Conservation (phyloP, 2,888 invertebrate genomes). For the Drosophila antonietae region DNA sequence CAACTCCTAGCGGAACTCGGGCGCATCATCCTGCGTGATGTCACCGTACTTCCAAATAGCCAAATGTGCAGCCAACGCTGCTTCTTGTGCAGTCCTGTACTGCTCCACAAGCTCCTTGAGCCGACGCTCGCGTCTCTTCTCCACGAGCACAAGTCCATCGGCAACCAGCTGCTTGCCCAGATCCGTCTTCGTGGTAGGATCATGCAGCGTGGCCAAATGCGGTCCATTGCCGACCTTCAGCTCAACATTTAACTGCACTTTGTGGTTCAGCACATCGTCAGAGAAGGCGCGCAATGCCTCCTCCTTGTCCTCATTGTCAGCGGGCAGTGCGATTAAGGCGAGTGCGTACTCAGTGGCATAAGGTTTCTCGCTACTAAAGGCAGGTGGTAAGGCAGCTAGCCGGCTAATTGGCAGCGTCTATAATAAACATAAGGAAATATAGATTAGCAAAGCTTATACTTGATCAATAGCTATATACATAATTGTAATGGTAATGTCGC, state of each 20-base stretch:
- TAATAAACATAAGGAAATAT: slow-evolving; percentile 19
- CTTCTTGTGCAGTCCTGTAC: slow-evolving; percentile 93
- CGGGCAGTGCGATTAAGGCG: slow-evolving; percentile 93
- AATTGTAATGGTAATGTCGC: slow-evolving; percentile 58
- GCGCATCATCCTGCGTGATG: slow-evolving; percentile 87
- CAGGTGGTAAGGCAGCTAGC: slow-evolving; percentile 93
- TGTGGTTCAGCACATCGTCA: slow-evolving; percentile 89
- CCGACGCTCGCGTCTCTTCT: slow-evolving; percentile 91
- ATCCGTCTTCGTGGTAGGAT: slow-evolving; percentile 82
- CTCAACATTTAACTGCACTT: slow-evolving; percentile 93
- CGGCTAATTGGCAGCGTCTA: slow-evolving; percentile 88
- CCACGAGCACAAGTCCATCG: slow-evolving; percentile 94
- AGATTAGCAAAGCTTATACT: slow-evolving; percentile 9
- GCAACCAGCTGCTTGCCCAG: slow-evolving; percentile 91
- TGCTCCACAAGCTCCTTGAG: slow-evolving; percentile 91
- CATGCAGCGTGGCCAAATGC: slow-evolving; percentile 83
- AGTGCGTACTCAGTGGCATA: slow-evolving; percentile 95
- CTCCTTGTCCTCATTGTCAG: slow-evolving; percentile 93
- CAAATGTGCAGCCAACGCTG: slow-evolving; percentile 93
- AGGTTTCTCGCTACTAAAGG: slow-evolving; percentile 90
- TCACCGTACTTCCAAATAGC: slow-evolving; percentile 99
- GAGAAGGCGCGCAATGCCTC: slow-evolving; percentile 90
- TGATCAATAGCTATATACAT: background rate
- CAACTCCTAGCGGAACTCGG: slow-evolving; percentile 83
- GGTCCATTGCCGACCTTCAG: slow-evolving; percentile 85